Evolutionary conservation across 2,797 vertebrate species (phyloP).

Genomic region (Netta rufina): DNA sequence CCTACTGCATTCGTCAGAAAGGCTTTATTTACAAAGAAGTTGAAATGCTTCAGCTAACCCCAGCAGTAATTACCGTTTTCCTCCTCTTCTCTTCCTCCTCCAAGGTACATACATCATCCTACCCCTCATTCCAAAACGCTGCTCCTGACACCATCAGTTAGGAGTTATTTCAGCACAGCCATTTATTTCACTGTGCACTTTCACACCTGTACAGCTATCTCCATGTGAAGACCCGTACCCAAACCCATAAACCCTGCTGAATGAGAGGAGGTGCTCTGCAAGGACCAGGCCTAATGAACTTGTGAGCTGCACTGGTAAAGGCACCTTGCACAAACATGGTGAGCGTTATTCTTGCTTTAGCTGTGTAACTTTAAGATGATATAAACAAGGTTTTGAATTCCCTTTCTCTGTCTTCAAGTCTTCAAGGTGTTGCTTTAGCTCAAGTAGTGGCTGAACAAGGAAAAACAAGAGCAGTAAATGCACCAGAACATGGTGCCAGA

Average conservation of each 20-base stretch:
- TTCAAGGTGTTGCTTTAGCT: background rate
- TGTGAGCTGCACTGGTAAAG: background rate
- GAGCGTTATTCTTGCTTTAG: background rate
- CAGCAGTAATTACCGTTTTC: background rate
- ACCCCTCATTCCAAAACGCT: background rate
- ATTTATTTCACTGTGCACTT: background rate
- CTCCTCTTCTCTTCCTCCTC: background rate
- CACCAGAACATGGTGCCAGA: background rate
- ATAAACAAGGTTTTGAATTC: background rate
- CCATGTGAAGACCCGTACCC: background rate
- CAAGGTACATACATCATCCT: background rate
- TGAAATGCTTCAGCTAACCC: background rate
- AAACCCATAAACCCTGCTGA: background rate
- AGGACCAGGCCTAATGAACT: background rate
- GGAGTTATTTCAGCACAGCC: background rate
- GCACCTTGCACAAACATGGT: background rate
- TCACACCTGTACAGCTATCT: background rate
- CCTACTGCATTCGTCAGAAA: background rate
- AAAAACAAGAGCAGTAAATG: background rate
- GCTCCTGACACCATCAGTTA: background rate
- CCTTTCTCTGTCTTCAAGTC: background rate
- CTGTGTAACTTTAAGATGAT: background rate
- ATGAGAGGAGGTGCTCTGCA: background rate
- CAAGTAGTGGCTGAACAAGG: background rate
- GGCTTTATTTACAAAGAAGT: background rate